These are phyloP conservation scores for Dreissena rostriformis DNA, from an alignment of 1,140 invertebrate species.

Conservation along the genomic window DNA sequence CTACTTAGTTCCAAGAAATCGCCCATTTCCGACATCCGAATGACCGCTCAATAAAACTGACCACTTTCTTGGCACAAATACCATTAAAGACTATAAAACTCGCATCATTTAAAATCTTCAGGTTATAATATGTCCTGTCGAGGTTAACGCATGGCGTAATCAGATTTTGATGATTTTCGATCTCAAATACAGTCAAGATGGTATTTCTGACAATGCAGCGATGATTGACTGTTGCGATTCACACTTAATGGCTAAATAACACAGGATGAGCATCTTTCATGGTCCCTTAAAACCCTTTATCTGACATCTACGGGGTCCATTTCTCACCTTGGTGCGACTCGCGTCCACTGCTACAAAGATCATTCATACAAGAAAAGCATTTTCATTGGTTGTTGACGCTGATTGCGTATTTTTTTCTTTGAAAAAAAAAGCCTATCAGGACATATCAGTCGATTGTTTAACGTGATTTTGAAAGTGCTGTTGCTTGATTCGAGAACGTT, in stretches of 20 bases:
- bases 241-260: constrained; percentile 42
- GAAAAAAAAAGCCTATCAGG: constrained; percentile 34
- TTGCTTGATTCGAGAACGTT: neutral
- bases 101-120: constrained; percentile 13
- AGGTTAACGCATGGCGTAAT: constrained; percentile 10
- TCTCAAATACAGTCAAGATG: constrained; percentile 8
- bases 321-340: constrained; percentile 22
- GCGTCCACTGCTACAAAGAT: neutral
- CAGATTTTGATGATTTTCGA: constrained; percentile 32
- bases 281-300: neutral
- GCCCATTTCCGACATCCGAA: neutral
- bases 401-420: constrained; percentile 1
- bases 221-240: constrained; percentile 30
- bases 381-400: constrained; percentile 5
- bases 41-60: constrained; percentile 25
- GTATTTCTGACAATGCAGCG: neutral
- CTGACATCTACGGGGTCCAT: constrained; percentile 21
- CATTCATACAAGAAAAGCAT: constrained; percentile 10
- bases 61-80: constrained; percentile 1
- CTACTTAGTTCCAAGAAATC: constrained; percentile 8
- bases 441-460: neutral
- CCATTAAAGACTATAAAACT: constrained; percentile 46
- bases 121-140: neutral
- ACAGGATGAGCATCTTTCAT: constrained; percentile 15
- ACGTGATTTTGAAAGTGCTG: neutral